Evolutionary conservation across 2,888 invertebrate genomes (phyloP), one percentile per base, ranked within the genome.

Genomic region (Drosophila lutescens): DNA sequence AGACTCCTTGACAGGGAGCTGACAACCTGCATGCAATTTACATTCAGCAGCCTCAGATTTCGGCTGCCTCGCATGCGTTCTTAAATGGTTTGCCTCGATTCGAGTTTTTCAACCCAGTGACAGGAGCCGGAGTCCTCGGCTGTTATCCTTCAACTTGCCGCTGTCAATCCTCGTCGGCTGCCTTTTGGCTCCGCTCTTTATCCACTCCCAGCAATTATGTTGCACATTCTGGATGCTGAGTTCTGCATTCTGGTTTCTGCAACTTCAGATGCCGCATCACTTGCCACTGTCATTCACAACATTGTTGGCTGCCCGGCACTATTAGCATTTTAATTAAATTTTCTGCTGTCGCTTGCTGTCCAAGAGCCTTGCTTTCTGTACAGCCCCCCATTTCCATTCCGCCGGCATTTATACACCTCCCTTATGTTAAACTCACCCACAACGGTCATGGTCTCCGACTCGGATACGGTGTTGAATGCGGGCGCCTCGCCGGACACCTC

Each of bases 401-500:
- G 12, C 20, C 51, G 20, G 6, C 44, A 13, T 46, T 41, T 50
- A 38, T 43, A 17, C 30, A 13, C 5, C 51, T 6, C 10, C 43
- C 56, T 56, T 72, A 69, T 38, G 47, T 63, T 70, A 62, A 76
- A 92, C 95, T 93, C 93, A 96, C 96, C 95, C 75, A 96, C 95
- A 82, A 96, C 95, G 75, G 94, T 93, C 95, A 96, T 95, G 89
- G 95, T 95, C 44, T 94, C 94, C 89, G 95, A 95, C 89, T 95
- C 95, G 38, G 95, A 95, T 58, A 96, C 95, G 12, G 96, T 96
- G 79, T 95, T 95, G 92, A 96, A 96, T 70, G 95, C 94, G 13
- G 96, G 96, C 65, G 95, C 94, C 90, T 96, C 96, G 13, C 95
- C 96, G 15, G 96, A 96, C 67, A 96, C 96, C 91, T 96, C 96